Evolutionary conservation across 2,797 vertebrate species (phyloP).

Genomic region (Discoglossus pictus): DNA sequence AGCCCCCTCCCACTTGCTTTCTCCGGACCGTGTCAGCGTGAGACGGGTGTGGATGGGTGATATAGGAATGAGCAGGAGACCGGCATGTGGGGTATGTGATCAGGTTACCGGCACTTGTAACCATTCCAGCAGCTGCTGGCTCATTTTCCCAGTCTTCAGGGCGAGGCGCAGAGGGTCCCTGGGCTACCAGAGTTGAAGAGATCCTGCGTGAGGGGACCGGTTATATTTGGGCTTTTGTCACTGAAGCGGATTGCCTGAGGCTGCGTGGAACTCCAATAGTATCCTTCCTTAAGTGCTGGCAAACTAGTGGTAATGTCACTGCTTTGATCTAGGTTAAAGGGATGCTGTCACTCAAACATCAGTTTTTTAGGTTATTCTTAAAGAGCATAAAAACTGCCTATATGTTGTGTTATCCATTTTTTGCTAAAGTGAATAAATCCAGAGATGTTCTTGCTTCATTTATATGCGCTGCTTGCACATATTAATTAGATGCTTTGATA

Average conservation of each 20-base stretch:
- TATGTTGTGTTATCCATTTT: too few species aligned
- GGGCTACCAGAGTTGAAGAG: not conserved
- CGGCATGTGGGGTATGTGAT: conserved; percentile 29
- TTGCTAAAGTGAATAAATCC: too few species aligned
- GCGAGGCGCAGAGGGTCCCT: not conserved
- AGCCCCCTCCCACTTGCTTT: not conserved
- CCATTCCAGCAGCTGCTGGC: conserved; percentile 31
- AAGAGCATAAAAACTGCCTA: too few species aligned
- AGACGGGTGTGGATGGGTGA: conserved; percentile 10
- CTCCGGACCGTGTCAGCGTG: not conserved
- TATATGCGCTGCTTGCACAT: too few species aligned
- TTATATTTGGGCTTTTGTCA: not conserved
- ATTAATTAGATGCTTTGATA: too few species aligned
- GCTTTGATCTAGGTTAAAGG: too few species aligned
- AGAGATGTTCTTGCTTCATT: too few species aligned
- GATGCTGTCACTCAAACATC: too few species aligned
- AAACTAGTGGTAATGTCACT: too few species aligned
- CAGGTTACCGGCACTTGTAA: conserved; percentile 36
- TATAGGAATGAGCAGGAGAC: not conserved
- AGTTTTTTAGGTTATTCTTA: too few species aligned
- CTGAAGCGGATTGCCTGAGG: not conserved
- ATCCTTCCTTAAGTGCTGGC: too few species aligned
- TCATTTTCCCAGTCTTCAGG: conserved; percentile 14
- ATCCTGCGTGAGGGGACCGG: not conserved
- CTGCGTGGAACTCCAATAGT: not conserved